Percentiles rank a stretch among this genome's conserved stretches.
Conservation (phyloP, 1,140 invertebrate genomes). For the Drosophila ironensis region DNA sequence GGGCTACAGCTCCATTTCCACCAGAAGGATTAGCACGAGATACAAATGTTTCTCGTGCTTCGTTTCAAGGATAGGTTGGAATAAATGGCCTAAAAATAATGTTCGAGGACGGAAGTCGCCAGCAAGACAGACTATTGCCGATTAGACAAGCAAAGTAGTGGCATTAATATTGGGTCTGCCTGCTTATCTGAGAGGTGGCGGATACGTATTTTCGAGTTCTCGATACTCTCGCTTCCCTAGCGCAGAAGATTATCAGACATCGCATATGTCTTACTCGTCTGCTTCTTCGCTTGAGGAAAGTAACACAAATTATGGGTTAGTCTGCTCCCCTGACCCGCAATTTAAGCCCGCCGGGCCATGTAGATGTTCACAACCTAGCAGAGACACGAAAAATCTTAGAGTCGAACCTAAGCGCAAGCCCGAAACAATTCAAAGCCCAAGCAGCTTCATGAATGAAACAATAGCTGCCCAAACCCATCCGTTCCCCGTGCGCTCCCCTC, state of each 20-base stretch:
- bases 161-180: slow-evolving; percentile 50
- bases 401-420: slow-evolving; percentile 17
- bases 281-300: slow-evolving; percentile 45
- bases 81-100: slow-evolving; percentile 64
- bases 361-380: slow-evolving; percentile 25
- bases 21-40: slow-evolving; percentile 67
- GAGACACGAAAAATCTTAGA: slow-evolving; percentile 56
- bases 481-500: background rate
- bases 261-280: slow-evolving; percentile 31
- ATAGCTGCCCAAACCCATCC: slow-evolving; percentile 39
- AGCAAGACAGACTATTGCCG: slow-evolving; percentile 60
- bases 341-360: slow-evolving; percentile 20
- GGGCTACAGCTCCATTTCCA: slow-evolving; percentile 56
- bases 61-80: slow-evolving; percentile 19
- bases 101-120: slow-evolving; percentile 52
- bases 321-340: background rate
- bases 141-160: slow-evolving; percentile 63
- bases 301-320: slow-evolving; percentile 71
- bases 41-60: slow-evolving; percentile 53
- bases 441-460: slow-evolving; percentile 73
- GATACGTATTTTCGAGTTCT: background rate
- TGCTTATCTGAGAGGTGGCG: slow-evolving; percentile 3
- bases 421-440: slow-evolving; percentile 34
- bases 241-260: slow-evolving; percentile 47
- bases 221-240: slow-evolving; percentile 1